Evolutionary conservation across 2,888 invertebrate genomes (phyloP), one percentile per base, ranked within the genome.

Genomic region (Meghimatium bilineatum): DNA sequence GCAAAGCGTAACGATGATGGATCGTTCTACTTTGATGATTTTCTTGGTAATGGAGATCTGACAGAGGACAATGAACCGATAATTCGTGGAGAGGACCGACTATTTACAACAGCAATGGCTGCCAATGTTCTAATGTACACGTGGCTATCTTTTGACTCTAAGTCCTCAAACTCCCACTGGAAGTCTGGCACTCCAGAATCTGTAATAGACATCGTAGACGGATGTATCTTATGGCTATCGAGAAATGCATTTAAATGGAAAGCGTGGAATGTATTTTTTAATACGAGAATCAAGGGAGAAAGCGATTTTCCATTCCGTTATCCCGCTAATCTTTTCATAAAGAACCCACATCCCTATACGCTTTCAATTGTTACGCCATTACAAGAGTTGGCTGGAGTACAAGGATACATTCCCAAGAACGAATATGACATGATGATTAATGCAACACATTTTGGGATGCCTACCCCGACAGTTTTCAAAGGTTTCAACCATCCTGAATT

Each of bases 101-200:
- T 91, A 34, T 91, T 89, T 85, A 90, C 91, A 0, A 90, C 91
- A 2, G 86, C 90, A 1, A 90, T 91, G 90, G 90, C 90, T 0
- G 88, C 88, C 34, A 91, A 91, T 72, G 89, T 89, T 0, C 83
- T 91, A 38, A 85, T 91, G 29, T 89, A 88, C 52, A 90, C 90
- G 0, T 91, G 91, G 91, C 88, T 90, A 0, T 75, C 86, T 17
- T 89, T 87, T 84, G 88, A 91, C 83, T 87, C 87, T 29, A 80
- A 84, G 14, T 82, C 86, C 0, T 72, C 79, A 20, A 87, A 87
- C 60, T 85, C 89, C 0, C 63, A 81, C 26, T 91, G 91, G 91
- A 82, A 75, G 72, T 12, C 49, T 29, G 67, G 80, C 75, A 69
- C 32, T 63, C 63, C 63, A 63, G n/a, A 63, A 8, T 3, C 2